A percentile compares a stretch with the other conserved stretches of the same genome.
Conservation (phyloP, 2,888 invertebrate species). For the Drosophila planitibia region DNA sequence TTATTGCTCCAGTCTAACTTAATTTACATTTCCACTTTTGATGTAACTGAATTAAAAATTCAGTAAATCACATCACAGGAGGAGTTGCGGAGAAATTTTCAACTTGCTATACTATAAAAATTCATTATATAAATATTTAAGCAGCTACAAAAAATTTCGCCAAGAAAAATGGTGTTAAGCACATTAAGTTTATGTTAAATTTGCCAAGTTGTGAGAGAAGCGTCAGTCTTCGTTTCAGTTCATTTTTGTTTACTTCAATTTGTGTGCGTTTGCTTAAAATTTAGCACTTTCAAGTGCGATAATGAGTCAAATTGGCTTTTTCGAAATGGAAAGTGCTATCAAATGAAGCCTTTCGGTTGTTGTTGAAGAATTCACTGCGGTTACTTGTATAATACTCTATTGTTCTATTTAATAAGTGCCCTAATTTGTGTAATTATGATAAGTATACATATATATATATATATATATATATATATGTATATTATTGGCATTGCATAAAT, state of each 20-base stretch:
- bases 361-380: not conserved
- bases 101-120: constrained; percentile 3
- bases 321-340: constrained; percentile 55
- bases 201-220: constrained; percentile 7
- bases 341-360: constrained; percentile 8
- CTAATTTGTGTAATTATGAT: constrained; percentile 20
- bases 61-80: constrained; percentile 1
- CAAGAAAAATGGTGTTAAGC: constrained; percentile 43
- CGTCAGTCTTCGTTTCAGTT: constrained; percentile 10
- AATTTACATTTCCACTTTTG: constrained; percentile 44
- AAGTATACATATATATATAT: not conserved
- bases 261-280: constrained; percentile 41
- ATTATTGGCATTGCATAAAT: constrained; percentile 16
- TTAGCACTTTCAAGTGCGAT: constrained; percentile 39
- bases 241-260: constrained; percentile 25
- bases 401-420: not conserved
- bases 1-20: constrained; percentile 35
- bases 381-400: constrained; percentile 1
- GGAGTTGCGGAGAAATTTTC: constrained; percentile 39
- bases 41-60: constrained; percentile 43
- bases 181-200: constrained; percentile 33
- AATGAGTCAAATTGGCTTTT: constrained; percentile 20
- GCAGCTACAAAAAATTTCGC: constrained; percentile 51
- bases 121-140: constrained; percentile 51
- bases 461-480: not conserved